Evolutionary conservation across 2,113 vertebrate genomes (phyloP).

Genomic region (Cercopithecus mona): DNA sequence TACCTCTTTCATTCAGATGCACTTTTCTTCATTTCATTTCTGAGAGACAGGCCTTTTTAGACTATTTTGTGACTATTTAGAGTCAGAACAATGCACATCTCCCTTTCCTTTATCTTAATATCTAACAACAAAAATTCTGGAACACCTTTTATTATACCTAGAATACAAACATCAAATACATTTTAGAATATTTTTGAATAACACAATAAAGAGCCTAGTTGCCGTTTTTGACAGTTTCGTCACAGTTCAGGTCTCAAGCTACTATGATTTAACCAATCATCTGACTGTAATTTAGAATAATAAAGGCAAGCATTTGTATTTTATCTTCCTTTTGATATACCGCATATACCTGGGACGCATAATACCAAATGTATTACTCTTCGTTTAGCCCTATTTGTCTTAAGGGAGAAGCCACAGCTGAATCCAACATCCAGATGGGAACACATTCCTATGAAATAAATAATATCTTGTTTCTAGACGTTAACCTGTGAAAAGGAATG

Average conservation of each 20-base stretch:
- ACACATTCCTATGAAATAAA: neutral
- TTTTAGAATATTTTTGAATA: neutral
- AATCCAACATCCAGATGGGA: neutral
- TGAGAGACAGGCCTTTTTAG: neutral
- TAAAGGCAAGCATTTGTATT: neutral
- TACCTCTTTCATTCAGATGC: neutral
- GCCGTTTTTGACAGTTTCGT: neutral
- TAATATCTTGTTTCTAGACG: neutral
- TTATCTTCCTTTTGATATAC: neutral
- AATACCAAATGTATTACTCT: neutral
- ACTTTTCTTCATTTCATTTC: neutral
- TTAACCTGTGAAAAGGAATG: neutral
- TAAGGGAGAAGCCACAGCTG: neutral
- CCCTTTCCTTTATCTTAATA: neutral
- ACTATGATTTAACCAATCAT: neutral
- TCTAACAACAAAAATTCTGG: neutral
- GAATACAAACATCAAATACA: neutral
- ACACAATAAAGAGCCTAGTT: neutral
- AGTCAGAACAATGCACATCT: neutral
- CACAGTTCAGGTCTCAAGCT: neutral
- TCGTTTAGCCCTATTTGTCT: neutral
- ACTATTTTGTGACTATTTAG: neutral
- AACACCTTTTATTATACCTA: neutral
- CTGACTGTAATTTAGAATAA: neutral
- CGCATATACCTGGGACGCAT: neutral